Conservation (phyloP, 2,888 invertebrate genomes). For the Athalia cordata region DNA sequence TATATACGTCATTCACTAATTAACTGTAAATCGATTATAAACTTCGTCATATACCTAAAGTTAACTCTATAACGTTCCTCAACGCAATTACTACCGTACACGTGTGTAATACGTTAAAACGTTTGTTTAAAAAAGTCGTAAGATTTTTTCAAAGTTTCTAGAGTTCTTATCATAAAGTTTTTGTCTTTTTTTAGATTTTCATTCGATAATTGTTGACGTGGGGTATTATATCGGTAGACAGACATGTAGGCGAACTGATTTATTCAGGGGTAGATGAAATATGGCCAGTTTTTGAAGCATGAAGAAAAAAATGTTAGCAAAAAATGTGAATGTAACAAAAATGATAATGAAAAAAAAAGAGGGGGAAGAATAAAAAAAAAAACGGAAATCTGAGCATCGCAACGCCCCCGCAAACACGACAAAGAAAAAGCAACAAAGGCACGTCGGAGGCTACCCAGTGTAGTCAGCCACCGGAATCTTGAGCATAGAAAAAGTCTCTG, state of each 20-base stretch:
- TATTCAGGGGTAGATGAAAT: slow-evolving; percentile 17
- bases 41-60: too few relatives aligned
- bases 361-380: too few relatives aligned
- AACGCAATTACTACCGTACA: too few relatives aligned
- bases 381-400: slow-evolving; percentile 9
- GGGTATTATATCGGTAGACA: not conserved
- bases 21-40: not conserved
- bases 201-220: too few relatives aligned
- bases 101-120: too few relatives aligned
- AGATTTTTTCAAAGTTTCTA: too few relatives aligned
- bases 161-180: too few relatives aligned
- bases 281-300: slow-evolving; percentile 3
- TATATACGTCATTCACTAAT: slow-evolving; percentile 24
- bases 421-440: slow-evolving; percentile 37
- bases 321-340: too few relatives aligned
- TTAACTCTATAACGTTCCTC: too few relatives aligned
- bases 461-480: slow-evolving; percentile 37
- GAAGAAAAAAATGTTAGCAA: not conserved
- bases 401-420: slow-evolving; percentile 4
- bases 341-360: too few relatives aligned
- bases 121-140: too few relatives aligned
- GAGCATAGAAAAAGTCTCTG: slow-evolving; percentile 20
- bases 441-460: slow-evolving; percentile 7
- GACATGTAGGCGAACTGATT: slow-evolving; percentile 21
- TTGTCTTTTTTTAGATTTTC: too few relatives aligned